Conservation (phyloP, 2,888 invertebrate species). For the Dynastes grantii region DNA sequence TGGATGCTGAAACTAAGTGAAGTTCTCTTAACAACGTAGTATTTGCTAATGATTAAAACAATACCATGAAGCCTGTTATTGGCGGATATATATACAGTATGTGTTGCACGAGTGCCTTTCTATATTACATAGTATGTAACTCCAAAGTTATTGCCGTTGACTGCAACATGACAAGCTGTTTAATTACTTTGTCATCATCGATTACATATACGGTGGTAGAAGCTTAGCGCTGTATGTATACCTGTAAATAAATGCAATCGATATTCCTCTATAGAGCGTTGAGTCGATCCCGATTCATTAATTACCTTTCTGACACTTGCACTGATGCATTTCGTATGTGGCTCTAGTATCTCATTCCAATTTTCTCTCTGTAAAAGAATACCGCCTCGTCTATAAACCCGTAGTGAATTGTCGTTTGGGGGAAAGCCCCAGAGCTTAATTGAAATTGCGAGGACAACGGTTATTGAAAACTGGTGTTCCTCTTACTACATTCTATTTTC, state of each 20-base stretch:
- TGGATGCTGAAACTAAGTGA: no score
- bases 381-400: not conserved
- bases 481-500: constrained; percentile 12
- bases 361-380: constrained; percentile 19
- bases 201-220: constrained; percentile 18
- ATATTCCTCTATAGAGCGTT: constrained; percentile 24
- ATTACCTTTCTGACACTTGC: constrained; percentile 33
- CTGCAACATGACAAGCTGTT: constrained; percentile 29
- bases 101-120: no score
- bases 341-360: constrained; percentile 12
- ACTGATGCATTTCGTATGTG: constrained; percentile 1
- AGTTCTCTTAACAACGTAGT: no score
- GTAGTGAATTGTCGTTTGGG: constrained; percentile 2
- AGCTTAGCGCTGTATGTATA: constrained; percentile 4
- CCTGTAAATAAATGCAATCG: constrained; percentile 32
- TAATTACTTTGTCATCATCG: constrained; percentile 38
- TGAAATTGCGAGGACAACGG: constrained; percentile 7
- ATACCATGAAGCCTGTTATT: no score
- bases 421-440: constrained; percentile 18
- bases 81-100: no score
- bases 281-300: constrained; percentile 22
- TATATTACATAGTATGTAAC: not conserved
- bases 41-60: no score
- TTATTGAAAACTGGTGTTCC: constrained; percentile 26
- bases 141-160: constrained; percentile 21